phyloP scores from a whole-genome alignment of 2,797 vertebrate genomes.

The Merluccius polli region DNA sequence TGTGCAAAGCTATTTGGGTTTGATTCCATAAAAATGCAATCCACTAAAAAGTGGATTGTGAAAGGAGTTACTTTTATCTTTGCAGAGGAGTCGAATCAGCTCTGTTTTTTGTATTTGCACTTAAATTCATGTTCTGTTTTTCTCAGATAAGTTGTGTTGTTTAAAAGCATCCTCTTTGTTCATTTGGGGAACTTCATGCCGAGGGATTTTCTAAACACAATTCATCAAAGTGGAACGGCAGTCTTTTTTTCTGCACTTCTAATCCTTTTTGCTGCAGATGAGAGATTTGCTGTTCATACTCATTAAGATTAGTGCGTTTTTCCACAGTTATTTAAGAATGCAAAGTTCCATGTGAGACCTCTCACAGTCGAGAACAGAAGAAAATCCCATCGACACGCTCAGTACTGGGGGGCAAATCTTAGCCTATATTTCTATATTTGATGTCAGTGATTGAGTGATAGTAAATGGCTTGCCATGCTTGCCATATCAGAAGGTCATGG shows the following conservation, averaged over 20 bases:
- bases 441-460: constrained; percentile 72
- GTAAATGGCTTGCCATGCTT: constrained; percentile 53
- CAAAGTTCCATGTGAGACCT: constrained; percentile 76
- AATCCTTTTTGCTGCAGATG: constrained; percentile 82
- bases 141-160: constrained; percentile 81
- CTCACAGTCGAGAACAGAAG: constrained; percentile 71
- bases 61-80: constrained; percentile 75
- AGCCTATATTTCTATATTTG: constrained; percentile 71
- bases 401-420: constrained; percentile 70
- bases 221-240: constrained; percentile 81
- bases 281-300: constrained; percentile 83
- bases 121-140: constrained; percentile 81
- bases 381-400: constrained; percentile 73
- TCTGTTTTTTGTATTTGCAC: constrained; percentile 74
- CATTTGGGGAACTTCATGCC: constrained; percentile 74
- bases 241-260: constrained; percentile 72
- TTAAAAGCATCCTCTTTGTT: constrained; percentile 80
- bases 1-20: constrained; percentile 76
- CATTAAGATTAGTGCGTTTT: constrained; percentile 82
- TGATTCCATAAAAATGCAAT: constrained; percentile 73
- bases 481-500: constrained; percentile 38
- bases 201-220: constrained; percentile 82
- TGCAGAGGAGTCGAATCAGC: constrained; percentile 72
- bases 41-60: constrained; percentile 75
- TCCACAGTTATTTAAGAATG: constrained; percentile 81